A percentile compares a stretch with the other conserved stretches of the same genome.
Evolutionary conservation across 2,888 invertebrate species (phyloP).

Genomic region (Pinctada fucata): DNA sequence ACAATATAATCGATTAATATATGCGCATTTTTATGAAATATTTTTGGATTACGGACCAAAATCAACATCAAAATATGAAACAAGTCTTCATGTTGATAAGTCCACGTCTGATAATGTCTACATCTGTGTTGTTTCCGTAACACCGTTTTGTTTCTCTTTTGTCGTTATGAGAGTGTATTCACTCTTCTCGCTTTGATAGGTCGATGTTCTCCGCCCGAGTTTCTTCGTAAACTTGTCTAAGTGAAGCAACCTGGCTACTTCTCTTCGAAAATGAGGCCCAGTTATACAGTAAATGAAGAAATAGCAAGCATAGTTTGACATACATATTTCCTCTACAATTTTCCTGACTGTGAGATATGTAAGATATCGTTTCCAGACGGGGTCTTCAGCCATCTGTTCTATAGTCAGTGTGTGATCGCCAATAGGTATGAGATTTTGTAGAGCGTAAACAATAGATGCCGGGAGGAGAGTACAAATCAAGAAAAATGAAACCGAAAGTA

Average conservation of each 20-base stretch:
- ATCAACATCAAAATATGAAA: no score
- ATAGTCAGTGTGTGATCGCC: constrained; percentile 54
- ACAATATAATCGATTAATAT: no score
- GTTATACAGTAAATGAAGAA: constrained; percentile 76
- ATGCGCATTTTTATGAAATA: no score
- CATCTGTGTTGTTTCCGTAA: background rate
- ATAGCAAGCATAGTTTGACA: constrained; percentile 75
- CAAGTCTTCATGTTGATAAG: no score
- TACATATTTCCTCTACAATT: constrained; percentile 69
- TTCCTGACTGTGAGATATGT: constrained; percentile 67
- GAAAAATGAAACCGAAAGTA: constrained; percentile 76
- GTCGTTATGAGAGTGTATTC: background rate
- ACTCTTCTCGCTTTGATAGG: background rate
- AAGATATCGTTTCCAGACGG: constrained; percentile 70
- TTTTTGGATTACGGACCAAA: no score
- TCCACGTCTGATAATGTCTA: background rate
- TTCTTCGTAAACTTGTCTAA: background rate
- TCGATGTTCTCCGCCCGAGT: background rate
- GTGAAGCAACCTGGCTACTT: constrained; percentile 40
- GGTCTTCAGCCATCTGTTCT: constrained; percentile 59
- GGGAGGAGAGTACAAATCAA: constrained; percentile 75
- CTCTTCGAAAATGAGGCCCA: constrained; percentile 72
- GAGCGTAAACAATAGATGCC: constrained; percentile 73
- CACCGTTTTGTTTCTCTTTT: background rate
- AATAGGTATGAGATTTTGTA: constrained; percentile 60